Evolutionary conservation across 2,888 invertebrate species (phyloP), one percentile per base, ranked within the genome.

Genomic region (Strigamia transsilvanica): DNA sequence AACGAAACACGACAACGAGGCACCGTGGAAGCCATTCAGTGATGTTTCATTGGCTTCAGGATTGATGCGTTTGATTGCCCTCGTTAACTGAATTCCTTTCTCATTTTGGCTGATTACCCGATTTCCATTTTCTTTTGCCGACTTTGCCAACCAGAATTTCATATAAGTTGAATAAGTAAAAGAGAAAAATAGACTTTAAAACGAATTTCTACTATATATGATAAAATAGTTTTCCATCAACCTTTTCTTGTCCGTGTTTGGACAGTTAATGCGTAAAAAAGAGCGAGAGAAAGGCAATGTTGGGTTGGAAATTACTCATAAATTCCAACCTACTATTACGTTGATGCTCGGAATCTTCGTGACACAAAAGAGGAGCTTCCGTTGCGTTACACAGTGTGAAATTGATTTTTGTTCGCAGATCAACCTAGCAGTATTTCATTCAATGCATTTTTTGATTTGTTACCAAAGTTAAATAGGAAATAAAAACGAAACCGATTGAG

Each of bases 401-500:
- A 73, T 73, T 73, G 73, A 73, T 56, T 56, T 56, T 56, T 56
- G 56, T 56, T 56, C 56, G 56, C 56, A 56, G 56, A 56, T 56
- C 56, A 56, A 56, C 1, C 56, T 56, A 21, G 18, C 18, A 56
- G 18, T 56, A 56, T 56, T 56, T 56, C 56, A 56, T 18, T 7
- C 56, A 56, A 56, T 56, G 56, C 56, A 56, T 18, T 15, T 0
- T 15, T 4, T 4, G 46, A 46, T 46, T n/a, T 56, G 56, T 56
- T 21, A 56, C 21, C n/a, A 21, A 56, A 56, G 4, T 56, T 56
- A 56, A 56, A 56, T 18, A 51, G 56, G 56, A 56, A 56, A 56
- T 56, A 56, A 0, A 56, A 56, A 56, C 56, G 56, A 56, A 18
- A 3, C 27, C 27, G 27, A 27, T 27, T 27, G 27, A 27, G 27